Evolutionary conservation across 2,797 vertebrate genomes (phyloP).

Genomic region (Fringilla coelebs): DNA sequence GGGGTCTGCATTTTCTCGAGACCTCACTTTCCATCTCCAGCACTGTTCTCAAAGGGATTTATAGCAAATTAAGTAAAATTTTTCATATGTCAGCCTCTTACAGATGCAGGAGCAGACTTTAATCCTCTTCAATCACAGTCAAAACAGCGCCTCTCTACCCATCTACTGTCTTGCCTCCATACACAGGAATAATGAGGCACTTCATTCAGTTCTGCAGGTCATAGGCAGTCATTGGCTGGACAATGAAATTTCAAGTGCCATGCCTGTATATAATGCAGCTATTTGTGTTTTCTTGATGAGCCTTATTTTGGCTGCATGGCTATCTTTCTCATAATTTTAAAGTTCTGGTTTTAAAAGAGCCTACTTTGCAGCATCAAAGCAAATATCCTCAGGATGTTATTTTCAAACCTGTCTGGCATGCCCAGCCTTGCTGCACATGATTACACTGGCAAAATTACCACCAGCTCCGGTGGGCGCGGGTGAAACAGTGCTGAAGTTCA

Average conservation of each 20-base stretch:
- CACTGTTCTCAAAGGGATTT: background rate
- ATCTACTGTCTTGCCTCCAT: background rate
- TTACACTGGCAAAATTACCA: background rate
- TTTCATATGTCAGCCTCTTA: background rate
- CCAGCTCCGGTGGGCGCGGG: rapidly evolving
- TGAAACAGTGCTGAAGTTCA: background rate
- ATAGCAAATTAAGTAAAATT: background rate
- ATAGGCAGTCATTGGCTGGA: background rate
- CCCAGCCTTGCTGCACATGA: background rate
- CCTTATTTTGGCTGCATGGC: background rate
- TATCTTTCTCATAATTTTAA: background rate
- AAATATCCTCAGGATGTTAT: background rate
- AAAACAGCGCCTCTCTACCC: background rate
- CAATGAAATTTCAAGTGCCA: background rate
- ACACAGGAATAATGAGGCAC: background rate
- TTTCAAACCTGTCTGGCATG: background rate
- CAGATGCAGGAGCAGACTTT: background rate
- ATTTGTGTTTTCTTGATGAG: background rate
- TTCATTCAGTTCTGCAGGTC: background rate
- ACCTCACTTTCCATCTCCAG: background rate
- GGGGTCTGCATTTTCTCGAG: background rate
- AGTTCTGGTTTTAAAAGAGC: background rate
- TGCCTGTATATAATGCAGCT: background rate
- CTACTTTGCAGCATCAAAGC: background rate
- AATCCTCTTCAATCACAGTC: background rate